Base-by-base conservation (phyloP, 1,140 invertebrate genomes). In the Papilio aristodemus region DNA sequence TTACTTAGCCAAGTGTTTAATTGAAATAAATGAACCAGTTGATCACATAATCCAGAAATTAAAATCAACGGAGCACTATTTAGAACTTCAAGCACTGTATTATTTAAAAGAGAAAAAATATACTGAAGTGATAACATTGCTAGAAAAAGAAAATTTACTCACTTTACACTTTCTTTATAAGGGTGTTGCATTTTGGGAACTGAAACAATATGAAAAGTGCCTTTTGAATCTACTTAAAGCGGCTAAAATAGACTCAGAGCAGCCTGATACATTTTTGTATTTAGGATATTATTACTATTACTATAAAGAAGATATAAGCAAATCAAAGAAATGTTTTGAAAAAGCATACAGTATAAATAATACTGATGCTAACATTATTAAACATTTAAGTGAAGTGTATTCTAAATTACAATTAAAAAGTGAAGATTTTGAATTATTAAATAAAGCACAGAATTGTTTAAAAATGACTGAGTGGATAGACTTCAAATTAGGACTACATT, bases 311-410 rank as follows among this genome's bases (percentile, higher is more conserved):
- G 94, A 96, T 81, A 79, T 94, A 32, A 92, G 93, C 39, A 95
- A 96, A 79, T 94, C 96, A 3, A 94, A 93, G 73, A 95, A 95
- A 80, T 98, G 97, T 91, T 97, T 95, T 85, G 94, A 97, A 84
- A 97, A 97, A 88, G 94, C 96, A 32, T 93, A 96, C 69, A 94
- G 94, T 78, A 92, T 98, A 1, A 95, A 96, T 91, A 92, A 93
- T 17, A 87, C 92, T 68, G 94, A 93, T 68, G 92, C 93, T 39
- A 92, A 94, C 73, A 94, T 94, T 69, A 95, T 95, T 19, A 93
- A 95, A 80, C 93, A 94, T 71, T 91, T 98, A 14, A 97, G 96
- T 86, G 95, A 95, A 77, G 92, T 95, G 32, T 96, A 97, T 80
- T 93, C 94, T 71, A 91, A 94, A 71, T 80, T 95, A 39, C 94